These are phyloP conservation scores for Patiria miniata DNA, from an alignment of 35 echinoderm and acorn worm species.

Conservation along the genomic window DNA sequence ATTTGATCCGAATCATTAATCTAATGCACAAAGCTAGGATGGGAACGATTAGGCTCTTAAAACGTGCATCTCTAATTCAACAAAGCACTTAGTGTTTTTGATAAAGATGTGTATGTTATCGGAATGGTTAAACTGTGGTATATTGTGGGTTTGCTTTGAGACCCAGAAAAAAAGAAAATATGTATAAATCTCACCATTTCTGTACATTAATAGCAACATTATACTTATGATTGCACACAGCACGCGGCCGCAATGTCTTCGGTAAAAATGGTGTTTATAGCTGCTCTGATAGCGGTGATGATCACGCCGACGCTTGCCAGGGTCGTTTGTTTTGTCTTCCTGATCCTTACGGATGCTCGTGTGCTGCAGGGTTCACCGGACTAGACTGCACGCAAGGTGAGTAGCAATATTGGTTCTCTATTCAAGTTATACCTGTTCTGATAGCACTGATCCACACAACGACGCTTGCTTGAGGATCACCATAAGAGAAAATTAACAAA, in stretches of 20 bases:
- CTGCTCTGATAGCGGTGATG: background rate
- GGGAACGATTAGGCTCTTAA: background rate
- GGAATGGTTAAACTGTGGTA: too few species aligned
- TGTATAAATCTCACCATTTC: too few species aligned
- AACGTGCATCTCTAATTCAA: background rate
- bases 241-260: background rate
- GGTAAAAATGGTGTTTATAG: background rate
- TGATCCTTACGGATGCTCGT: constrained; percentile 80
- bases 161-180: background rate
- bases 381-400: constrained; percentile 54
- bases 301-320: constrained; percentile 16
- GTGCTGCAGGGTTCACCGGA: constrained; percentile 54
- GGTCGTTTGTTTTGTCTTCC: constrained; percentile 58
- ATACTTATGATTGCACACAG: background rate
- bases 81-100: background rate
- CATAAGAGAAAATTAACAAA: background rate
- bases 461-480: too few species aligned
- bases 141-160: too few species aligned
- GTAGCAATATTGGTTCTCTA: background rate
- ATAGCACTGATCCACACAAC: too few species aligned
- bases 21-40: too few species aligned
- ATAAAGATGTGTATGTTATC: background rate
- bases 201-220: too few species aligned
- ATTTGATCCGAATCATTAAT: too few species aligned
- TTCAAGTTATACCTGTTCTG: too few species aligned